phyloP scores from a whole-genome alignment of 2,113 vertebrate species.

The Heterochromis multidens region DNA sequence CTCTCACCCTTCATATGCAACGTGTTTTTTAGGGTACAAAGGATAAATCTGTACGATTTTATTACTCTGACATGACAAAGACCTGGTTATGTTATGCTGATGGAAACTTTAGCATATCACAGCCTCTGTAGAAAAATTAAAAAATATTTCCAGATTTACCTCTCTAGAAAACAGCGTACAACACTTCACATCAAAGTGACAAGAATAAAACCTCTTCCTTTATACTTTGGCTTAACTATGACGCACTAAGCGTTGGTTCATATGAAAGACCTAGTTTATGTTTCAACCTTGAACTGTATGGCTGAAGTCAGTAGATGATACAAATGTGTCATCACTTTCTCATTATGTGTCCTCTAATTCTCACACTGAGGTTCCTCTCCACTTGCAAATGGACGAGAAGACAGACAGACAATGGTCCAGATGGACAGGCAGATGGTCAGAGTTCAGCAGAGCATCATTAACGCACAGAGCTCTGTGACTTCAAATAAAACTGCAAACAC shows the following conservation, averaged over 20 bases:
- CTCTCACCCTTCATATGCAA: not conserved
- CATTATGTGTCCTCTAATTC: not conserved
- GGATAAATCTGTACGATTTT: not conserved
- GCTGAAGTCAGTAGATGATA: not conserved
- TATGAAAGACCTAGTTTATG: not conserved
- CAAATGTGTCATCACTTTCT: not conserved
- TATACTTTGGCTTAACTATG: not conserved
- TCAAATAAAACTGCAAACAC: not conserved
- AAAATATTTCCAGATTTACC: not conserved
- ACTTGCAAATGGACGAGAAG: constrained; percentile 1
- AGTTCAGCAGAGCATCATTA: constrained; percentile 38
- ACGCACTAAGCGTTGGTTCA: not conserved
- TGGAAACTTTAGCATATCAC: not conserved
- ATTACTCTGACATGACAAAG: not conserved
- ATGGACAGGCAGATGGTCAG: constrained; percentile 61
- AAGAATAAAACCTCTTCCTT: not conserved
- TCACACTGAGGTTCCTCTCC: not conserved
- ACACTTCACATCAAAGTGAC: not conserved
- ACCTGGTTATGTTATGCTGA: not conserved
- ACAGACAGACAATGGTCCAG: constrained; percentile 41
- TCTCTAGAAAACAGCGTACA: not conserved
- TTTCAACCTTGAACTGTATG: not conserved
- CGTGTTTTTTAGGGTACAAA: not conserved
- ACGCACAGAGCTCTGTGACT: not conserved
- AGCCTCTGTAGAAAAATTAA: not conserved